These are phyloP conservation scores for Plecotus auritus DNA, from an alignment of 2,113 vertebrate species.

Conservation along the genomic window DNA sequence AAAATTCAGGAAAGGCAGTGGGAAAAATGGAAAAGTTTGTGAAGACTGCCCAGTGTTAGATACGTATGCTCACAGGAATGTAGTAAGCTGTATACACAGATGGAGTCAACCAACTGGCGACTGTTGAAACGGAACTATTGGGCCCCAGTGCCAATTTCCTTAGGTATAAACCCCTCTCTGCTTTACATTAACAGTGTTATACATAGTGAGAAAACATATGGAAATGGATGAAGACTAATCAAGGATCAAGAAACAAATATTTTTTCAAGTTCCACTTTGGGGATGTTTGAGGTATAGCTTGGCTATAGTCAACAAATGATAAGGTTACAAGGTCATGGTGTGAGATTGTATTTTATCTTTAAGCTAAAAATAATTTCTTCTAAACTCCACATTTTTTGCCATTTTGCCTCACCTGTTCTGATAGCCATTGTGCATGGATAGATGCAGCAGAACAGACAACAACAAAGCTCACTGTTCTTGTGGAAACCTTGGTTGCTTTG, in stretches of 20 bases:
- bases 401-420: background rate
- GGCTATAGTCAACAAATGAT: background rate
- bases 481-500: background rate
- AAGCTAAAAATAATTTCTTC: background rate
- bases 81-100: too few relatives aligned
- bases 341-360: background rate
- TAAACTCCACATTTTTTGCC: background rate
- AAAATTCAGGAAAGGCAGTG: background rate
- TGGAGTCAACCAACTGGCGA: rapidly evolving
- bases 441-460: background rate
- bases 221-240: background rate
- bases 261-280: background rate
- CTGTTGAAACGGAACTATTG: background rate
- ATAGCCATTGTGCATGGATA: rapidly evolving
- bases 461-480: rapidly evolving
- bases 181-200: background rate
- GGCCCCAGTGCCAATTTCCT: background rate
- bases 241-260: background rate
- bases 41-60: background rate
- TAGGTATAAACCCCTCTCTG: background rate
- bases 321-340: background rate
- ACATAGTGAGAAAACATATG: background rate
- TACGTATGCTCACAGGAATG: background rate
- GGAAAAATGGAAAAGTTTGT: background rate
- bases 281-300: background rate